A percentile compares a stretch with the other conserved stretches of the same genome.
phyloP scores from a whole-genome alignment of 2,113 vertebrate species.

The Sminthopsis crassicaudata region DNA sequence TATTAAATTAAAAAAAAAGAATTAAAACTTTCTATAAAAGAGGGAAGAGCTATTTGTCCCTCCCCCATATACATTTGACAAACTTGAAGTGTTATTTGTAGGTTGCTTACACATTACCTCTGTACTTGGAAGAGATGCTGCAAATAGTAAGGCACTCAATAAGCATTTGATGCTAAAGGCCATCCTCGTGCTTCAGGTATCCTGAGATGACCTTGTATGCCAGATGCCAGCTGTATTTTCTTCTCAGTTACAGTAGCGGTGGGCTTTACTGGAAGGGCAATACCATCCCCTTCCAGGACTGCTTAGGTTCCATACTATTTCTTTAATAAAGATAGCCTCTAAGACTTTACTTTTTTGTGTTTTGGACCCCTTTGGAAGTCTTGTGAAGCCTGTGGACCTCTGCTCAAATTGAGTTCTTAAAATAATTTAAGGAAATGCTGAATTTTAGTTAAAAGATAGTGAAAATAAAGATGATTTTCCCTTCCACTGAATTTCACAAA shows the following conservation, averaged over 20 bases:
- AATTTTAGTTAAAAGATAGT: not conserved
- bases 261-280: conserved; percentile 37
- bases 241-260: conserved; percentile 25
- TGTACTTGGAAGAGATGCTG: conserved; percentile 1
- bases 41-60: conserved; percentile 35
- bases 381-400: not conserved
- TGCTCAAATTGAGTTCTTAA: not conserved
- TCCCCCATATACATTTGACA: conserved; percentile 34
- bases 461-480: not conserved
- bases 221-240: conserved; percentile 40
- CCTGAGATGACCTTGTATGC: not conserved
- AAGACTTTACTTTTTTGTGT: not conserved
- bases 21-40: conserved; percentile 47
- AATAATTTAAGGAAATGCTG: not conserved
- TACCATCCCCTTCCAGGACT: not conserved
- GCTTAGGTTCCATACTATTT: not conserved
- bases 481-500: not conserved
- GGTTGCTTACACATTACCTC: not conserved
- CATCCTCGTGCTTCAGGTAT: not conserved
- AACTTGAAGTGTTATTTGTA: conserved; percentile 37
- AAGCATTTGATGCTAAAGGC: conserved; percentile 29
- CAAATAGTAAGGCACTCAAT: not conserved
- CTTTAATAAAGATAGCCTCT: not conserved
- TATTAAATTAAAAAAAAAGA: too few species aligned
- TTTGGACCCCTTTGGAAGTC: not conserved